These are phyloP conservation scores for Hydractinia symbiolongicarpus DNA, from an alignment of 30 jellyfish, hydroid and myxozoan genomes.

Conservation along the genomic window DNA sequence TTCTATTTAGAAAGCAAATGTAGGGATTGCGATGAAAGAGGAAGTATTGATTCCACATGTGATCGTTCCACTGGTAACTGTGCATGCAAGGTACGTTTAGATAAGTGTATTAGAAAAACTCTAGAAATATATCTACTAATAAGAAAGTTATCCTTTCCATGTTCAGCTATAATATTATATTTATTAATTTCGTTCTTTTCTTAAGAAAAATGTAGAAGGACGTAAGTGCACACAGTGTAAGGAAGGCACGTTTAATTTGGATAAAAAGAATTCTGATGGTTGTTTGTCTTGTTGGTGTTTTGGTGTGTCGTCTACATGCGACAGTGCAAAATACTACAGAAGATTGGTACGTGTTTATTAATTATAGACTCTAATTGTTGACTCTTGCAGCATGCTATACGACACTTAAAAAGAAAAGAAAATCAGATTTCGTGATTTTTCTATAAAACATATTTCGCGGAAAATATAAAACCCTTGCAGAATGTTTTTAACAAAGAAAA, in stretches of 20 bases:
- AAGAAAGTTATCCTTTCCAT: background rate
- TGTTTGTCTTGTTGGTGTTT: constrained; percentile 37
- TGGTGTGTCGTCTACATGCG: constrained; percentile 29
- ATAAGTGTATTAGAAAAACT: background rate
- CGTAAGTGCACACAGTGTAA: constrained; percentile 21
- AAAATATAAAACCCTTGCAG: no score
- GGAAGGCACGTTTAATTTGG: constrained; percentile 25
- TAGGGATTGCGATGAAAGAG: constrained; percentile 13
- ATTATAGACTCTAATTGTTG: no score
- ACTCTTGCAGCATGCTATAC: no score
- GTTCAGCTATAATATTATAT: background rate
- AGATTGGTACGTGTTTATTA: constrained; percentile 7
- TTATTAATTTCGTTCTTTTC: background rate
- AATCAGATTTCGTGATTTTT: no score
- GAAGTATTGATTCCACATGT: constrained; percentile 5
- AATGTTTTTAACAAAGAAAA: no score
- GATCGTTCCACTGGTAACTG: constrained; percentile 28
- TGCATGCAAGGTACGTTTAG: constrained; percentile 16
- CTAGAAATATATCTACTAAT: background rate
- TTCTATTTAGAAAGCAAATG: constrained; percentile 6
- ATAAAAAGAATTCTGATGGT: constrained; percentile 31
- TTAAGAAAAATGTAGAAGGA: constrained; percentile 33
- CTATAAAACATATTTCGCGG: no score
- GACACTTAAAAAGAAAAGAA: no score
- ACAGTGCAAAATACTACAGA: constrained; percentile 8